These are phyloP conservation scores for Pseudolycoriella hygida DNA, from an alignment of 2,888 invertebrate genomes.

Conservation along the genomic window DNA sequence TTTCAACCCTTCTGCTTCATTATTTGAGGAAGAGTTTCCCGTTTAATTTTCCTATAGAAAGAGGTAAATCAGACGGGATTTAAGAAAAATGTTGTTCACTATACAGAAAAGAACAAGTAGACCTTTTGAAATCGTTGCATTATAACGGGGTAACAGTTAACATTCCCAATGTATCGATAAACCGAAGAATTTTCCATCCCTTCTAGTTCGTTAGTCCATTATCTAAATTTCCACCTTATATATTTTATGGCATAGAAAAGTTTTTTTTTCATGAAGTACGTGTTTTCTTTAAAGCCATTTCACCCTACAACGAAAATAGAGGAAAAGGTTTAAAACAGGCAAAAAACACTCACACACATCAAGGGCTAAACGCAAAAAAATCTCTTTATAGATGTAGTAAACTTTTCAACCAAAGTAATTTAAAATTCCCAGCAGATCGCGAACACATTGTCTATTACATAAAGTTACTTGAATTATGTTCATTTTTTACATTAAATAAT, in stretches of 20 bases:
- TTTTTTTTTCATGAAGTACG: neutral
- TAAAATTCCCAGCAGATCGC: slow-evolving; percentile 1
- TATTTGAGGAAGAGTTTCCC: too few relatives aligned
- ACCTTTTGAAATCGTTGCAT: too few relatives aligned
- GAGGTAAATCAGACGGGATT: too few relatives aligned
- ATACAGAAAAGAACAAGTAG: neutral
- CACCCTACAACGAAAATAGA: too few relatives aligned
- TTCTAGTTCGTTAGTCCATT: neutral
- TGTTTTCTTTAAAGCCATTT: too few relatives aligned
- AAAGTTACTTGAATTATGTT: neutral
- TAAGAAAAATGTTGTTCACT: neutral
- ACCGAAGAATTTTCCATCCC: neutral
- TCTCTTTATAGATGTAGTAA: neutral
- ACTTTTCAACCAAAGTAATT: slow-evolving; percentile 1
- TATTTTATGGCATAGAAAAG: neutral
- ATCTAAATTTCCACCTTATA: slow-evolving; percentile 1
- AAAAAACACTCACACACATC: neutral
- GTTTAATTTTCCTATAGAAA: too few relatives aligned
- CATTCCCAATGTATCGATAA: neutral
- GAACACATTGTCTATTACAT: neutral
- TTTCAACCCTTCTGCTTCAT: too few relatives aligned
- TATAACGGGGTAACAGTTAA: too few relatives aligned
- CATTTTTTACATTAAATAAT: slow-evolving; percentile 1
- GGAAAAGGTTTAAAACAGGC: neutral
- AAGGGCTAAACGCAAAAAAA: too few relatives aligned